A percentile compares a stretch with the other conserved stretches of the same genome.
These are phyloP conservation scores for Nemapogon koenigi DNA, from an alignment of 2,888 invertebrate species.

Conservation along the genomic window DNA sequence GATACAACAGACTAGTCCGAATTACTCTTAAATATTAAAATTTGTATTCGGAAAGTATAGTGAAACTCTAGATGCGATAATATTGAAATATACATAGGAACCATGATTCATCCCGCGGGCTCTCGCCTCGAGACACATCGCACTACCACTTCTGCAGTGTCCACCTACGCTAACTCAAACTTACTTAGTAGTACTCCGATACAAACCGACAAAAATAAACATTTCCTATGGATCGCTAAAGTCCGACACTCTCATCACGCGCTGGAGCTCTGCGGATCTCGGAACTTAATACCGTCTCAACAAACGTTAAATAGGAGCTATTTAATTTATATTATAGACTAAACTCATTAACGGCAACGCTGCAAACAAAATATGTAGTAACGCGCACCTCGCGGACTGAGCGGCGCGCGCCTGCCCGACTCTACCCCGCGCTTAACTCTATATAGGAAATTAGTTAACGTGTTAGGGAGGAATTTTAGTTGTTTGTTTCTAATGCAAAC, in stretches of 20 bases:
- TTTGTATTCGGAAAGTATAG: slow-evolving; percentile 65
- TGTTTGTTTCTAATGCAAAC: too few relatives aligned
- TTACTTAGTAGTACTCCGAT: slow-evolving; percentile 24
- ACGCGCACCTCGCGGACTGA: slow-evolving; percentile 54
- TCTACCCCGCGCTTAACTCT: background rate
- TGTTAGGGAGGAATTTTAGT: too few relatives aligned
- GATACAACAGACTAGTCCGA: slow-evolving; percentile 63
- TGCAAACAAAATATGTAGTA: slow-evolving; percentile 55
- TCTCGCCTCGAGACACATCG: slow-evolving; percentile 54
- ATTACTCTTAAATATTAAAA: slow-evolving; percentile 65
- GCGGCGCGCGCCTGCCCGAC: background rate
- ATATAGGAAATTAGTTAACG: too few relatives aligned
- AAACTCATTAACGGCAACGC: too few relatives aligned
- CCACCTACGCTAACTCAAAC: slow-evolving; percentile 50
- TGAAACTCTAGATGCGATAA: slow-evolving; percentile 65
- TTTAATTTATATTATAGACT: slow-evolving; percentile 27
- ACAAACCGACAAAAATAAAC: slow-evolving; percentile 17
- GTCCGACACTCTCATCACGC: slow-evolving; percentile 26
- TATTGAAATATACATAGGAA: slow-evolving; percentile 68
- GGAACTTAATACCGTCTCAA: slow-evolving; percentile 23
- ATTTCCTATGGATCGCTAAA: slow-evolving; percentile 22
- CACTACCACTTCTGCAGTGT: slow-evolving; percentile 54
- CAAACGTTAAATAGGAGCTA: slow-evolving; percentile 33
- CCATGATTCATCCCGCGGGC: slow-evolving; percentile 63
- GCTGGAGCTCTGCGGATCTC: slow-evolving; percentile 29